These are phyloP conservation scores for Agelas oroides DNA, from an alignment of 37 sponge, comb jelly and placozoan species.

Conservation along the genomic window DNA sequence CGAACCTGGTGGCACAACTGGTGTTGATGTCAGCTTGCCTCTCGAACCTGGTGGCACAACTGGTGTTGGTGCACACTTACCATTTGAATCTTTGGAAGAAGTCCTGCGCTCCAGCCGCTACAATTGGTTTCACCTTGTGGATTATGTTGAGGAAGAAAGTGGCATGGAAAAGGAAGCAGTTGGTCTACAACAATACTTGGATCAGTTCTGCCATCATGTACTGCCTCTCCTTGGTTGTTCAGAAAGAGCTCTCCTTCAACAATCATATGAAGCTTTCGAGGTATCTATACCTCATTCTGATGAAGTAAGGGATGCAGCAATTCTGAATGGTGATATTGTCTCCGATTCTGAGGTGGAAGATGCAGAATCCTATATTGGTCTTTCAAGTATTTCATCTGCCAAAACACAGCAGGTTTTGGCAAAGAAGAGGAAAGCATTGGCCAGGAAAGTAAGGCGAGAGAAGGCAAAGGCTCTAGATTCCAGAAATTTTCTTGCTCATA, in stretches of 20 bases:
- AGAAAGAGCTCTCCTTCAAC: neutral
- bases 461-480: neutral
- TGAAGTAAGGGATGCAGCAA: neutral
- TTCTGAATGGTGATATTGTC: constrained; percentile 26
- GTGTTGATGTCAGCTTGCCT: too few species aligned
- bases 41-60: too few species aligned
- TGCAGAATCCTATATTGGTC: neutral
- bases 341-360: constrained; percentile 17
- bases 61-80: too few species aligned
- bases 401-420: neutral
- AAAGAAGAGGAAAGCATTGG: neutral
- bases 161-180: too few species aligned
- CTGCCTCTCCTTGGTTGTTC: neutral
- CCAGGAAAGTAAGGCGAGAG: neutral
- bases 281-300: neutral
- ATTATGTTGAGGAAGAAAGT: neutral
- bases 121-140: constrained; percentile 36
- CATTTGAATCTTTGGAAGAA: too few species aligned
- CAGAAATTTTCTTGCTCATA: neutral
- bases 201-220: neutral
- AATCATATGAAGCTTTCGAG: constrained; percentile 19
- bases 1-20: too few species aligned
- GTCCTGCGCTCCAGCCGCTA: neutral
- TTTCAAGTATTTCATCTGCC: constrained; percentile 3
- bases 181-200: too few species aligned